Evolutionary conservation across 1,140 invertebrate genomes (phyloP).

Genomic region (Stenopsyche tienmushanensis): DNA sequence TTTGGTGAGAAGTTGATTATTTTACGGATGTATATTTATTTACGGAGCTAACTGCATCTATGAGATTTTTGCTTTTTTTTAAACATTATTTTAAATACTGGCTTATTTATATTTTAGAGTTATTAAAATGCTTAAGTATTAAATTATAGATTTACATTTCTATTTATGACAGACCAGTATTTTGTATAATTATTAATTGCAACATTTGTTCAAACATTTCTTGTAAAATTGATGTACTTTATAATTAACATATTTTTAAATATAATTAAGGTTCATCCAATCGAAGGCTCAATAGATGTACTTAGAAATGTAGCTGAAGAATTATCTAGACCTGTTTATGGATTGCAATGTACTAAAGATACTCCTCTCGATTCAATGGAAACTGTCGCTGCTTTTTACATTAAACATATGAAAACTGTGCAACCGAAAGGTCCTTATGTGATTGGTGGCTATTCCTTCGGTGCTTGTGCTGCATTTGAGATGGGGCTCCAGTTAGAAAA

Average conservation of each 20-base stretch:
- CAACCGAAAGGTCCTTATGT: conserved; percentile 82
- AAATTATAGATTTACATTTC: neutral
- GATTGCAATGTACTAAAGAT: conserved; percentile 81
- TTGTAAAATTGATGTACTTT: too few relatives aligned
- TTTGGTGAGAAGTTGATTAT: conserved; percentile 45
- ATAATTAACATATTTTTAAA: too few relatives aligned
- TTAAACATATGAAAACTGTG: conserved; percentile 73
- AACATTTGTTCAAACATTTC: too few relatives aligned
- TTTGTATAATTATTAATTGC: neutral
- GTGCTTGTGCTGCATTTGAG: conserved; percentile 88
- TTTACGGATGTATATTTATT: neutral
- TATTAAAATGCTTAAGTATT: too few relatives aligned
- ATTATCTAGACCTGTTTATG: conserved; percentile 79
- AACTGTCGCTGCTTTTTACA: conserved; percentile 77
- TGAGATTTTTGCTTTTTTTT: too few relatives aligned
- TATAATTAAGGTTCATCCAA: conserved; percentile 87
- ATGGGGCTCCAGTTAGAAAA: conserved; percentile 84
- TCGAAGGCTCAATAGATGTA: conserved; percentile 81
- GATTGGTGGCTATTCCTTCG: conserved; percentile 92
- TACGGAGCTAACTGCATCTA: neutral
- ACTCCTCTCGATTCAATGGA: conserved; percentile 74
- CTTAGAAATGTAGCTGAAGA: conserved; percentile 69
- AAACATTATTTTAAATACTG: too few relatives aligned
- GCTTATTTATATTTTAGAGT: too few relatives aligned
- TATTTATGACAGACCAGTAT: neutral